phyloP scores from a whole-genome alignment of 1,140 invertebrate species.

The Ostrea edulis region DNA sequence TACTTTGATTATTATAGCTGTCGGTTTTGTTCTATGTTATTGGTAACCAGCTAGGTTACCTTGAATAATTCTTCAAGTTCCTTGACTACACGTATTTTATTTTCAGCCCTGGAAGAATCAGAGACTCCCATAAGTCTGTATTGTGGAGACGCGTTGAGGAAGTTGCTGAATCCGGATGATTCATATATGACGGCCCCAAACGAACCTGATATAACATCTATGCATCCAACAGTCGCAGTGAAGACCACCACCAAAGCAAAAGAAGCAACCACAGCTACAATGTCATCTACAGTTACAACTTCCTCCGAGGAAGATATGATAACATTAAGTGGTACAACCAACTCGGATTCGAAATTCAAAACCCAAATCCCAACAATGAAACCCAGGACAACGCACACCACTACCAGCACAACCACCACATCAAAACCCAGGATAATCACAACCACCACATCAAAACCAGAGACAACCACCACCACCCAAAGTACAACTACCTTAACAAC shows the following conservation, averaged over 20 bases:
- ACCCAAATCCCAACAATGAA: neutral
- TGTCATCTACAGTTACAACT: neutral
- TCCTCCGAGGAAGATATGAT: neutral
- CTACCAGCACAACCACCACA: neutral
- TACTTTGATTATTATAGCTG: too few species aligned
- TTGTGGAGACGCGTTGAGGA: neutral
- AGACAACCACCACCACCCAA: neutral
- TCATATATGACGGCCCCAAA: neutral
- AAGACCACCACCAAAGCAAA: neutral
- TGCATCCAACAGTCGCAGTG: neutral
- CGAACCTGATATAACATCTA: neutral
- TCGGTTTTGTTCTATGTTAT: too few species aligned
- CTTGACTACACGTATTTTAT: neutral
- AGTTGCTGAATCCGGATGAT: neutral
- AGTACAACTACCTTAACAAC: neutral
- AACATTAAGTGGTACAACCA: neutral
- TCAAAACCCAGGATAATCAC: neutral
- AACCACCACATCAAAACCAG: neutral
- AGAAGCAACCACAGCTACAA: neutral
- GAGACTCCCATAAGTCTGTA: neutral
- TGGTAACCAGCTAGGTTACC: too few species aligned
- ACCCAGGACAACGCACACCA: neutral
- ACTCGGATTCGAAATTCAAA: neutral
- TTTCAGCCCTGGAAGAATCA: neutral
- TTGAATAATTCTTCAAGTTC: neutral